Percentiles rank a stretch among this genome's conserved stretches.
These are phyloP conservation scores for Drosophila silvestris DNA, from an alignment of 2,888 invertebrate species.

Conservation along the genomic window DNA sequence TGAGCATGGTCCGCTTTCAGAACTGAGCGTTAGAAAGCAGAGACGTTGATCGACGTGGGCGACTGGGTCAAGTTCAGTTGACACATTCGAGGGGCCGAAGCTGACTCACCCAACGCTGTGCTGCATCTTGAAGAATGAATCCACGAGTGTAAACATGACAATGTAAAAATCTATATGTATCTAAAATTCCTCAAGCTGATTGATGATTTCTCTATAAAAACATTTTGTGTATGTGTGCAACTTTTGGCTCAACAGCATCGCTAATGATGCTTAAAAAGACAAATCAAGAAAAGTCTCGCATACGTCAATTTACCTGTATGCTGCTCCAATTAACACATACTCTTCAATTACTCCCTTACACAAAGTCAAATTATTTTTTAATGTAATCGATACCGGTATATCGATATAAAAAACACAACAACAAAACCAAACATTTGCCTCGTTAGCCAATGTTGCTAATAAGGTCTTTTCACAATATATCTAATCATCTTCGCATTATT, in stretches of 20 bases:
- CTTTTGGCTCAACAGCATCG: neutral
- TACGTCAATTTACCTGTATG: neutral
- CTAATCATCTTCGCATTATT: neutral
- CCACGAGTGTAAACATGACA: neutral
- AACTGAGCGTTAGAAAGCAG: slow-evolving; percentile 27
- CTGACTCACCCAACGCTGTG: slow-evolving; percentile 59
- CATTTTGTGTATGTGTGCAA: neutral
- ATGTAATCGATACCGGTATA: neutral
- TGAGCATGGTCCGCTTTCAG: slow-evolving; percentile 8
- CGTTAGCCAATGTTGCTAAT: neutral
- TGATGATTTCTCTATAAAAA: neutral
- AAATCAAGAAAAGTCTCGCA: neutral
- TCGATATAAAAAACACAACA: neutral
- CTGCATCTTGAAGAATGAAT: slow-evolving; percentile 6
- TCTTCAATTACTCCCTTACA: neutral
- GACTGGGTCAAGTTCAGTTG: slow-evolving; percentile 76
- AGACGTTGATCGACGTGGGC: slow-evolving; percentile 58
- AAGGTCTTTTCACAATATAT: neutral
- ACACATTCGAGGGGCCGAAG: slow-evolving; percentile 42
- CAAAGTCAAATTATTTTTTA: neutral
- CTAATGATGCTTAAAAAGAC: neutral
- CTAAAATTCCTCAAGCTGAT: neutral
- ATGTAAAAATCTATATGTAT: neutral
- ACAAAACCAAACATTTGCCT: neutral
- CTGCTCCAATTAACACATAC: neutral